phyloP scores from a whole-genome alignment of 2,888 invertebrate genomes.

The Euproctis similis region DNA sequence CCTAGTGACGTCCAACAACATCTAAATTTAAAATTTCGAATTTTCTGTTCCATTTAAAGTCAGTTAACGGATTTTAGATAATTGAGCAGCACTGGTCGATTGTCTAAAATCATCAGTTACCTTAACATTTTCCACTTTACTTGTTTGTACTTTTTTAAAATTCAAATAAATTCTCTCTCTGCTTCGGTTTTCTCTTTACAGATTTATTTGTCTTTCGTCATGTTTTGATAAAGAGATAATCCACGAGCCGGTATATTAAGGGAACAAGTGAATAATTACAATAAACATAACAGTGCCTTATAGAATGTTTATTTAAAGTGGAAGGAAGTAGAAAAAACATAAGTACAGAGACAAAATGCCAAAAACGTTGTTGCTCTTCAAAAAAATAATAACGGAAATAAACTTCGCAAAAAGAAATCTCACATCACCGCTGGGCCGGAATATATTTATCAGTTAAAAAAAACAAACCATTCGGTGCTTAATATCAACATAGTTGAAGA shows the following conservation, averaged over 20 bases:
- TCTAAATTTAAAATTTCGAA: conserved; percentile 34
- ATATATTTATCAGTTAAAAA: conserved; percentile 66
- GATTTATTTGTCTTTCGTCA: conserved; percentile 41
- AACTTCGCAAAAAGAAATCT: conserved; percentile 70
- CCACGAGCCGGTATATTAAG: conserved; percentile 38
- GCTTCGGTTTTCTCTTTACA: conserved; percentile 63
- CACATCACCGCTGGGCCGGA: conserved; percentile 57
- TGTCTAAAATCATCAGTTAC: conserved; percentile 45
- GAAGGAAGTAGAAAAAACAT: conserved; percentile 42
- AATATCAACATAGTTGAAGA: conserved; percentile 59
- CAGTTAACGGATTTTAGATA: conserved; percentile 51
- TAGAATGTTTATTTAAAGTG: conserved; percentile 51
- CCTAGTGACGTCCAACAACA: conserved; percentile 35
- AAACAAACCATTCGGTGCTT: conserved; percentile 32
- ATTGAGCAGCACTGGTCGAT: conserved; percentile 48
- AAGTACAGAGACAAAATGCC: conserved; percentile 72
- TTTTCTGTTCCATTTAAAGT: conserved; percentile 41
- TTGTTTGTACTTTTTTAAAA: conserved; percentile 22
- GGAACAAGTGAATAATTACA: conserved; percentile 58
- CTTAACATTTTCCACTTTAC: conserved; percentile 28
- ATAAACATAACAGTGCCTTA: conserved; percentile 63
- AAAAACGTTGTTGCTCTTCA: conserved; percentile 66
- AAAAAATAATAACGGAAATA: conserved; percentile 68
- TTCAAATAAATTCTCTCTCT: conserved; percentile 53
- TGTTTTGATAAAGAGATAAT: conserved; percentile 31